Evolutionary conservation across 2,888 invertebrate species (phyloP).

Genomic region (Eupelmus urozonus): DNA sequence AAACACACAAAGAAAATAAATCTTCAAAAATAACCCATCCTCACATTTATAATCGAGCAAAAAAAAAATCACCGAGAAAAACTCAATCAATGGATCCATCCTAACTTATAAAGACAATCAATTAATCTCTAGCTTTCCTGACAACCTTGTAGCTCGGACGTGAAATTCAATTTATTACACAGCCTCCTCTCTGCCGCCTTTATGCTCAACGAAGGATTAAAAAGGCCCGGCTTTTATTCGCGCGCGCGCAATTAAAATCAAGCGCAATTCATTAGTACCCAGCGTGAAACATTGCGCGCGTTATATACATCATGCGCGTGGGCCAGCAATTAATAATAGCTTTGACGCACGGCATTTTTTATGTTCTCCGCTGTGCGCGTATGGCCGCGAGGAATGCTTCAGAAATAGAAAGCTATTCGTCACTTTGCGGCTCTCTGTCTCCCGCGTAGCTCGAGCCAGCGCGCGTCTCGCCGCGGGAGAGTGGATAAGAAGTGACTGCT

Average conservation of each 20-base stretch:
- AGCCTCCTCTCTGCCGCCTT: not conserved
- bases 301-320: not conserved
- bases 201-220: not conserved
- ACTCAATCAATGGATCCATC: slow-evolving; percentile 23
- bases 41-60: not conserved
- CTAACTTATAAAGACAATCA: slow-evolving; percentile 33
- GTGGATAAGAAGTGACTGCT: not conserved
- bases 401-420: slow-evolving; percentile 39
- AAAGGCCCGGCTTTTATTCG: slow-evolving; percentile 21
- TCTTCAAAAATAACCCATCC: slow-evolving; percentile 13
- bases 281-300: slow-evolving; percentile 23
- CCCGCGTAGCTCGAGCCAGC: slow-evolving; percentile 1
- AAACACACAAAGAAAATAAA: not conserved
- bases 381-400: not conserved
- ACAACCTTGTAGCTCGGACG: slow-evolving; percentile 18
- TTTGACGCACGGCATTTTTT: slow-evolving; percentile 17
- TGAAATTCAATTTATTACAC: slow-evolving; percentile 48
- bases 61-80: slow-evolving; percentile 19
- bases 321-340: slow-evolving; percentile 45
- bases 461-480: not conserved
- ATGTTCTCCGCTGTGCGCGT: not conserved
- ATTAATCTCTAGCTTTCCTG: slow-evolving; percentile 42
- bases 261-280: slow-evolving; percentile 46
- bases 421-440: slow-evolving; percentile 31
- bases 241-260: slow-evolving; percentile 48